Evolutionary conservation across 2,113 vertebrate species (phyloP), one percentile per base, ranked within the genome.

Genomic region (Octodon degus): DNA sequence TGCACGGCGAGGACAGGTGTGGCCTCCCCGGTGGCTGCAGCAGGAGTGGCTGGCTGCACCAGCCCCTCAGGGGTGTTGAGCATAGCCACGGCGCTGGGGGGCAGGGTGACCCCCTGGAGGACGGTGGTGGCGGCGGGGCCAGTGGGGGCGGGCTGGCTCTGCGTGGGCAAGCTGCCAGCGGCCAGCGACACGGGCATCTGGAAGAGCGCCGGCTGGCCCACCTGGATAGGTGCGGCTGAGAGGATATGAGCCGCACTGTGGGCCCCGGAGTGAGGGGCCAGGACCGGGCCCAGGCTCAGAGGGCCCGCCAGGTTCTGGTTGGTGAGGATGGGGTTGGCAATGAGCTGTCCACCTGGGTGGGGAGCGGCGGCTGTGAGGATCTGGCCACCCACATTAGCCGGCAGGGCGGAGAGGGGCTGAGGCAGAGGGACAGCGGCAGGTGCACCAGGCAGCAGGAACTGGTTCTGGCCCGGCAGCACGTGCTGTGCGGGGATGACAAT

Each of bases 401-500:
- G 99, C 70, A 99, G 94, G 32, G 99, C 99, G 0, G 99, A 99
- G 0, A 99, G 98, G 8, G 98, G 96, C 90, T 98, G 98, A 0
- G 99, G 99, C 0, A 99, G 72, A 85, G 98, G 98, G 8, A 98
- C 98, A 0, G 98, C 98, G 0, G 98, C 58, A 0, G 98, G 98
- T 0, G 98, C 34, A 0, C 98, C 98, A 0, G 99, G 99, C 67
- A 99, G 98, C 53, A 99, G 98, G 98, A 99, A 99, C 97, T 99
- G 99, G 98, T 99, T 99, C 77, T 99, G 99, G 0, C 98, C 98
- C 0, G 98, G 98, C 2, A 99, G 98, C 82, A 99, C 98, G 25
- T 99, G 99, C 96, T 99, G 99, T 3, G 99, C 99, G 0, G 99
- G 99, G 97, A 99, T 99, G 95, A 99, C 99, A 20, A 99, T 99